These are phyloP conservation scores for Tetraodon nigroviridis DNA, from an alignment of 2,113 vertebrate genomes.

Conservation along the genomic window DNA sequence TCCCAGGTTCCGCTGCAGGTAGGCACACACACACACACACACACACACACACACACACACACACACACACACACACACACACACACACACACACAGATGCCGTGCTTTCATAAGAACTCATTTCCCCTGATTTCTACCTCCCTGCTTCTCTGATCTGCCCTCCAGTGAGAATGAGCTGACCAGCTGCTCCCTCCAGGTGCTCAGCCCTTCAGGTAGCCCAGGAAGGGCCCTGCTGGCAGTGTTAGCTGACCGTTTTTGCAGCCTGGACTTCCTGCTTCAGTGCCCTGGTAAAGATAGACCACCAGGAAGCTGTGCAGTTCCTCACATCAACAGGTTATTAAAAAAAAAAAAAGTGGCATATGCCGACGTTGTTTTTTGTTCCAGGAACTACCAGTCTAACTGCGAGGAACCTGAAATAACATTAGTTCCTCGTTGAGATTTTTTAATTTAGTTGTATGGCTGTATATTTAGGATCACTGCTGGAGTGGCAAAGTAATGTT, in stretches of 20 bases:
- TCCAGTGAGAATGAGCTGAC: slow-evolving; percentile 79
- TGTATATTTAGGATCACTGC: too few species aligned
- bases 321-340: slow-evolving; percentile 67
- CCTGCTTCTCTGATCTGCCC: background rate
- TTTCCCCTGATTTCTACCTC: background rate
- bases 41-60: slow-evolving; percentile 16
- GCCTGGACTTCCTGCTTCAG: slow-evolving; percentile 72
- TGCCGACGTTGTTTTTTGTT: background rate
- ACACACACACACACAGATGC: too few species aligned
- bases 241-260: slow-evolving; percentile 74
- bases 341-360: background rate
- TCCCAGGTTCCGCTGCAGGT: slow-evolving; percentile 79
- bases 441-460: too few species aligned
- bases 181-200: slow-evolving; percentile 80
- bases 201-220: slow-evolving; percentile 77
- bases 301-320: slow-evolving; percentile 71
- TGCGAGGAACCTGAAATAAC: background rate
- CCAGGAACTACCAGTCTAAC: background rate
- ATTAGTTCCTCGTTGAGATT: background rate
- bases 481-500: too few species aligned
- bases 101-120: too few species aligned
- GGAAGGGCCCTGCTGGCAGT: slow-evolving; percentile 71
- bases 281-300: slow-evolving; percentile 77
- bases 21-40: slow-evolving; percentile 26
- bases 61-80: background rate